Base-by-base conservation (phyloP, 2,113 vertebrate genomes). In the Candoia aspera region DNA sequence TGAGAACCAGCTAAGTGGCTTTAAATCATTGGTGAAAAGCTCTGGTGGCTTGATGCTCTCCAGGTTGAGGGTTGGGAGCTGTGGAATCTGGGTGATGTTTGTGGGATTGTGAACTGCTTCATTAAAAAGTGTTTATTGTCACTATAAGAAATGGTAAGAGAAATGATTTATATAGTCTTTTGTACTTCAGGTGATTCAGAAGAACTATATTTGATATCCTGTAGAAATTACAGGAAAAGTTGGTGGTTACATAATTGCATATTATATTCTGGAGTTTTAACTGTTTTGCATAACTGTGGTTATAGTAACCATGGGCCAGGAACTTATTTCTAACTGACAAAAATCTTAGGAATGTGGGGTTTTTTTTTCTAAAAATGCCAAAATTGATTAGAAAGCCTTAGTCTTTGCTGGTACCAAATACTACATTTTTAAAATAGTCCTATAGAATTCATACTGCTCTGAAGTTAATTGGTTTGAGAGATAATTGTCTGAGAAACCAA, bases 1-100 rank as follows among this genome's bases (percentile, higher is more conserved):
- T 94, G 83, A n/a, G 8, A 62, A 86, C 86, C 90, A 91, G 17
- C 24, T 85, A 0, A 86, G 91, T 89, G 92, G 92, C 86, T 94
- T 55, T 17, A 68, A 91, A 60, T 64, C 37, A 49, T 92, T 93
- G 90, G 83, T 49, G 62, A 91, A 64, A 91, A 53, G 24, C 33
- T 86, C 0, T 90, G 55, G 54, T 92, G 91, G 90, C 91, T 93
- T 91, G 84, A 87, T 46, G 8, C 8, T 83, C 84, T 57, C 46
- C 73, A 33, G 84, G 6, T 79, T 79, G 68, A 85, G 85, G 73
- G 58, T 29, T 1, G 73, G 87, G 88, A 55, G 17, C 17, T 79
- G 42, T 79, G 42, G 21, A 79, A 79, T 21, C 33, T 79, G 37
- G 33, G 68, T 73, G 68, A 19, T 73, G 33, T 8, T 73, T 79